Percentiles rank a stretch among this genome's conserved stretches.
Conservation (phyloP, 2,888 invertebrate species). For the Taenaris catops region DNA sequence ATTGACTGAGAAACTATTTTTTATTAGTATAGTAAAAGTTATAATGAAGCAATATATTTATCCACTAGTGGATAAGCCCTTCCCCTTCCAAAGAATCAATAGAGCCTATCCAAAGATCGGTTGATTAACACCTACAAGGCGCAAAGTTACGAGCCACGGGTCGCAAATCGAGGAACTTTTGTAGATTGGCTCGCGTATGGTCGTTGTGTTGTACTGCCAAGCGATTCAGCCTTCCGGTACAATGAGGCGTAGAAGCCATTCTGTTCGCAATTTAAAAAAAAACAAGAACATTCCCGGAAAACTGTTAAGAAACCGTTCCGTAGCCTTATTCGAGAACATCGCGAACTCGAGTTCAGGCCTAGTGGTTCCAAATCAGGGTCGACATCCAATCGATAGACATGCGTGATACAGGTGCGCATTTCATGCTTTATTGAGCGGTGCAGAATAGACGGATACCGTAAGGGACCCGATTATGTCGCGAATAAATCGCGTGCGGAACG, state of each 20-base stretch:
- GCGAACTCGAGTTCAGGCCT: background rate
- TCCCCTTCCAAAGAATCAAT: no score
- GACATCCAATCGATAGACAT: conserved; percentile 18
- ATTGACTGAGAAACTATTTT: conserved; percentile 2
- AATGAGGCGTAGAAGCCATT: no score
- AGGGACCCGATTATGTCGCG: conserved; percentile 65
- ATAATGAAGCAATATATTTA: no score
- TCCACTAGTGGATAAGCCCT: no score
- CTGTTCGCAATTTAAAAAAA: background rate
- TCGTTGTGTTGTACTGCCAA: no score
- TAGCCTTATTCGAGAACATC: conserved; percentile 2
- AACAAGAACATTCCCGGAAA: background rate
- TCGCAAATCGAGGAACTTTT: no score
- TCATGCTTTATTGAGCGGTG: conserved; percentile 19
- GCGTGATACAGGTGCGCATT: conserved; percentile 22
- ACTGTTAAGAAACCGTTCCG: background rate
- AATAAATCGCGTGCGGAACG: conserved; percentile 56
- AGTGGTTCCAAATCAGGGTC: conserved; percentile 14
- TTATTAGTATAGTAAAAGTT: background rate
- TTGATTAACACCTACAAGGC: no score
- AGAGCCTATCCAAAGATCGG: no score
- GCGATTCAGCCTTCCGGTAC: no score
- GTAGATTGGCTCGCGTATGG: no score
- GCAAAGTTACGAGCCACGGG: no score
- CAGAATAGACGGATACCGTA: conserved; percentile 46